These are phyloP conservation scores for Ranitomeya variabilis DNA, from an alignment of 2,113 vertebrate species.

Conservation along the genomic window DNA sequence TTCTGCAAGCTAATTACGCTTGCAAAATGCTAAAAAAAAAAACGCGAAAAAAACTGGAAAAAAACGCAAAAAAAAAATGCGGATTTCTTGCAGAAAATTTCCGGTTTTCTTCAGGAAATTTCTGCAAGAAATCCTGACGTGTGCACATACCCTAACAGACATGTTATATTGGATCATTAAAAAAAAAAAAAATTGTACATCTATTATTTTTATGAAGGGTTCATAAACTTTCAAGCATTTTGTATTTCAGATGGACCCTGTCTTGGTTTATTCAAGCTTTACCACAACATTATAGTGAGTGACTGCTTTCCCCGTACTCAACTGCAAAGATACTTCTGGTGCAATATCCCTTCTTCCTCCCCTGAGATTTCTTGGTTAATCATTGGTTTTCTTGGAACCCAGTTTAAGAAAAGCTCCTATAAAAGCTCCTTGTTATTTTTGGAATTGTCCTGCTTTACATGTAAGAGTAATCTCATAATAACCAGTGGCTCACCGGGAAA, in stretches of 20 bases:
- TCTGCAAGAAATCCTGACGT: too few relatives aligned
- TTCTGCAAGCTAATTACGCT: too few relatives aligned
- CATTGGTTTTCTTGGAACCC: background rate
- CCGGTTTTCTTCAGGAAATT: too few relatives aligned
- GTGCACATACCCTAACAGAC: too few relatives aligned
- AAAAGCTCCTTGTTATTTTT: background rate
- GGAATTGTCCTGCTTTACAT: background rate
- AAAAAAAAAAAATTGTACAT: too few relatives aligned
- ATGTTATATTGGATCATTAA: too few relatives aligned
- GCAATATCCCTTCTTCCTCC: background rate
- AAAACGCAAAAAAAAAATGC: too few relatives aligned
- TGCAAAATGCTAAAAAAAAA: too few relatives aligned
- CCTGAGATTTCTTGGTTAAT: background rate
- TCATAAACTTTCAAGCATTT: too few relatives aligned
- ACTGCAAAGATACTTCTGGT: background rate
- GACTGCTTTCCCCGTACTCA: background rate
- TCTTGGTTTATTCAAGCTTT: background rate
- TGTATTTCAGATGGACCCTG: background rate
- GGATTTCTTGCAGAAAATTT: too few relatives aligned
- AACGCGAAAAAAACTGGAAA: too few relatives aligned
- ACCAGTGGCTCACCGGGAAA: background rate
- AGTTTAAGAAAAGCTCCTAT: background rate
- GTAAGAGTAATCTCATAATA: background rate
- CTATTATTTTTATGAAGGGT: too few relatives aligned
- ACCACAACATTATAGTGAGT: background rate